These are phyloP conservation scores for Enteromius mattozi DNA, from an alignment of 2,797 vertebrate genomes.

Conservation along the genomic window DNA sequence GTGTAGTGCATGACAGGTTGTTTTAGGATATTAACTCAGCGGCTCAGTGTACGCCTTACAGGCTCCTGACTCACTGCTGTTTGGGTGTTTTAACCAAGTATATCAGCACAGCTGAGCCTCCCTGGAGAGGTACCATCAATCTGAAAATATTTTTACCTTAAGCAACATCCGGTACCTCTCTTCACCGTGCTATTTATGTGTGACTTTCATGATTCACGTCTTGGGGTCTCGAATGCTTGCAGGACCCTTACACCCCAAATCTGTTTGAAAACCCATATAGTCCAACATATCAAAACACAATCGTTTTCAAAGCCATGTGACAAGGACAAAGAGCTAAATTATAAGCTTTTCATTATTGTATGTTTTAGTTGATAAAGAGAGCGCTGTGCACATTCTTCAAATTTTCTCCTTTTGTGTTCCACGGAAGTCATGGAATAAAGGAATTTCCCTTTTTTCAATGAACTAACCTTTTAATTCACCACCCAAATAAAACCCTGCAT, in stretches of 20 bases:
- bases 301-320: background rate
- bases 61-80: slow-evolving; percentile 47
- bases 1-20: slow-evolving; percentile 39
- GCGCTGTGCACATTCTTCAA: background rate
- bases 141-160: slow-evolving; percentile 10
- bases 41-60: slow-evolving; percentile 46
- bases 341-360: background rate
- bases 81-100: slow-evolving; percentile 50
- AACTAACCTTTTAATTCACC: background rate
- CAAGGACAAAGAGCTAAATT: background rate
- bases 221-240: background rate
- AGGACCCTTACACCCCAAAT: background rate
- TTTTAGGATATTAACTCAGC: slow-evolving; percentile 44
- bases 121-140: slow-evolving; percentile 21
- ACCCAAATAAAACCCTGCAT: slow-evolving; percentile 12
- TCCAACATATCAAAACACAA: background rate
- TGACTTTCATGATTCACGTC: background rate
- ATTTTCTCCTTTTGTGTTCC: background rate
- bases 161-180: background rate
- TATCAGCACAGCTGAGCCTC: slow-evolving; percentile 49
- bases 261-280: background rate
- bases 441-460: background rate
- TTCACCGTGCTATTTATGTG: background rate
- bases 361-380: background rate
- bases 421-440: background rate